Evolutionary conservation across 2,113 vertebrate genomes (phyloP).

Genomic region (Serilophus lunatus): DNA sequence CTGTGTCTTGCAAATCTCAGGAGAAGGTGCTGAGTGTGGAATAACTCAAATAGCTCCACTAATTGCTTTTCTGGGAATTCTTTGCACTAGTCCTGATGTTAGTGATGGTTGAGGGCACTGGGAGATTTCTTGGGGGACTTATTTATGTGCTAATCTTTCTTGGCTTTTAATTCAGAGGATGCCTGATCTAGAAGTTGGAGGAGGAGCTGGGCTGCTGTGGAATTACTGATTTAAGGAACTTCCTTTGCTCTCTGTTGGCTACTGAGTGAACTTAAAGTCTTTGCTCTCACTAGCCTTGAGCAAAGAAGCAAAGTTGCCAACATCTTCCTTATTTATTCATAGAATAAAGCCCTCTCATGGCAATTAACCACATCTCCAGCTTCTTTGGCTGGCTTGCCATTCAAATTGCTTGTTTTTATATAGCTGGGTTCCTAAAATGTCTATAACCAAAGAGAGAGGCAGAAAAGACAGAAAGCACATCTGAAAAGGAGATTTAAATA

Average conservation of each 20-base stretch:
- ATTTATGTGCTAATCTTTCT: neutral
- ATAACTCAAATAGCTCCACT: neutral
- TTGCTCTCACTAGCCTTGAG: neutral
- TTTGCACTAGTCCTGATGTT: neutral
- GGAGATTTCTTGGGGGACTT: neutral
- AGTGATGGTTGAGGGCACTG: neutral
- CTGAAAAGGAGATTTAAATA: slow-evolving; percentile 23
- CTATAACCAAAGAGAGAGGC: neutral
- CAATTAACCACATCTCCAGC: neutral
- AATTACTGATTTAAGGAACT: neutral
- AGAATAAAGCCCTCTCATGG: neutral
- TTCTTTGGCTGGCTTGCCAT: neutral
- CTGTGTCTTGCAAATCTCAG: neutral
- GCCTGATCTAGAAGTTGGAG: neutral
- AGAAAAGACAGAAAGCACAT: neutral
- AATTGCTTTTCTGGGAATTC: neutral
- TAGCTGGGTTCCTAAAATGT: neutral
- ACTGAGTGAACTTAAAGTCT: neutral
- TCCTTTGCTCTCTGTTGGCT: neutral
- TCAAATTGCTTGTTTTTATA: neutral
- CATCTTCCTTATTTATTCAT: neutral
- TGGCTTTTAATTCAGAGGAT: neutral
- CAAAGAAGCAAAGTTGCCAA: neutral
- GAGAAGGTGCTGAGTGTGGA: neutral
- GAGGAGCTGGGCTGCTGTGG: neutral